Evolutionary conservation across 2,113 vertebrate genomes (phyloP), one percentile per base, ranked within the genome.

Genomic region (Uria aalge): DNA sequence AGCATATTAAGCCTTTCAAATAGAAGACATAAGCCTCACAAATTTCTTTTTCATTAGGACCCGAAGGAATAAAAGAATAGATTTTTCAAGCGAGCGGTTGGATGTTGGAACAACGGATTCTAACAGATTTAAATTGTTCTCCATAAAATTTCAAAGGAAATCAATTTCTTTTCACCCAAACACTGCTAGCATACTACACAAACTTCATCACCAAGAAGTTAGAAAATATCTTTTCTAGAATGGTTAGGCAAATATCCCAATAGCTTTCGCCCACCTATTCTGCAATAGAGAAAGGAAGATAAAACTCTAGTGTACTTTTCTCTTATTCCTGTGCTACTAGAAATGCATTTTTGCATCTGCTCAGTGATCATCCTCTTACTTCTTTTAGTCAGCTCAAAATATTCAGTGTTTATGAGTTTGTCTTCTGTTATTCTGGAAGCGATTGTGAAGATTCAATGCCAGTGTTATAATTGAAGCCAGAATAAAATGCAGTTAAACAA

Each of bases 401-500:
- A 92, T 48, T 87, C 91, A 80, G 56, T 60, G 76, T 82, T 91
- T 92, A 92, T 74, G 86, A 83, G 80, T 81, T 92, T 86, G 56
- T 92, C 56, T 71, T 78, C 83, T 75, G 41, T 88, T 93, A 73
- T 74, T 86, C 88, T 91, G 88, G 91, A 94, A 94, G 48, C 4
- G 64, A 94, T 76, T 55, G 76, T 41, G 45, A 94, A 75, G 57
- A 87, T 75, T 86, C 68, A 82, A 26, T 38, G 60, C 38, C 76
- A 83, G 21, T 41, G 27, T 85, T 92, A 60, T 72, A 89, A 96
- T 20, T 91, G 60, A 91, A 86, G n/a, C 47, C 83, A 88, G 76
- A 72, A 60, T 72, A 52, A 90, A 91, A 91, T 21, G 32, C 8
- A 9, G 38, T 79, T 72, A 84, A 76, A 43, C 20, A 59, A 88